Conservation (phyloP, 2,113 vertebrate species). For the Ornithorhynchus anatinus region DNA sequence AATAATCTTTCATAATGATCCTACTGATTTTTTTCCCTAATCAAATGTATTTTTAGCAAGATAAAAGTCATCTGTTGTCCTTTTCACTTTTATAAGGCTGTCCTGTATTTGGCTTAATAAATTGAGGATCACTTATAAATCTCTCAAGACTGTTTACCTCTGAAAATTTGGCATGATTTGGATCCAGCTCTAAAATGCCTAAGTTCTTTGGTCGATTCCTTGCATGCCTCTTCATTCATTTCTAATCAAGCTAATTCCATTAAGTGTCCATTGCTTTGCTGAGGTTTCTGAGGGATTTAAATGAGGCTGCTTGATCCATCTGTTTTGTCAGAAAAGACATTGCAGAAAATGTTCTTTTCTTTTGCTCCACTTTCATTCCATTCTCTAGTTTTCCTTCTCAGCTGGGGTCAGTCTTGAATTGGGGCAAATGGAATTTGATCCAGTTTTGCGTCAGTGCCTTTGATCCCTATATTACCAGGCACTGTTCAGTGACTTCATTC, state of each 20-base stretch:
- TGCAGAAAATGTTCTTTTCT: too few species aligned
- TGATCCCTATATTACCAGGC: too few species aligned
- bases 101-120: constrained; percentile 64
- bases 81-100: constrained; percentile 64
- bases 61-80: constrained; percentile 44
- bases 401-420: fast-evolving
- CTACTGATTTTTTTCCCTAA: constrained; percentile 5
- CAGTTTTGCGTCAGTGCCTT: too few species aligned
- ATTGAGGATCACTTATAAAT: constrained; percentile 60
- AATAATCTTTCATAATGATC: too few species aligned
- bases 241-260: background rate
- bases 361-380: background rate
- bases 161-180: constrained; percentile 55
- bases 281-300: background rate
- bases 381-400: background rate
- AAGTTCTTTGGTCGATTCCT: constrained; percentile 28
- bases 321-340: too few species aligned
- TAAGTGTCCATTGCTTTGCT: background rate
- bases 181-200: constrained; percentile 36
- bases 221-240: constrained; percentile 3
- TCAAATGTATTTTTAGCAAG: constrained; percentile 57
- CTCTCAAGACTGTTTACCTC: constrained; percentile 45
- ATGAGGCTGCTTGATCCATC: background rate
- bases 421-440: background rate
- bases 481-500: too few species aligned